Conservation (phyloP, 2,113 vertebrate genomes). For the Carassius gibelio region DNA sequence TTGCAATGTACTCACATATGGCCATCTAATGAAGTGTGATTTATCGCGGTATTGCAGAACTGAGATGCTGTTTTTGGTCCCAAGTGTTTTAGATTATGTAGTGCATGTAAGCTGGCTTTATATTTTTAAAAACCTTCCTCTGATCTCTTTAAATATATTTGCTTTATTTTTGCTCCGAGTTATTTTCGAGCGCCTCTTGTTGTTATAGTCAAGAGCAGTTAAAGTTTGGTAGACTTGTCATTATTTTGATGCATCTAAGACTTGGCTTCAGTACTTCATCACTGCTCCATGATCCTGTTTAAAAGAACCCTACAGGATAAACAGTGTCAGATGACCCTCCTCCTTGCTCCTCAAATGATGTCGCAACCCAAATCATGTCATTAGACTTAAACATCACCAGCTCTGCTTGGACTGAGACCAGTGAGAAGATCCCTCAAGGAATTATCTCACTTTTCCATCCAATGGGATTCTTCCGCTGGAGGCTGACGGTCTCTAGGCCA, state of each 20-base stretch:
- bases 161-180: constrained; percentile 23
- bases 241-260: neutral
- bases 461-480: constrained; percentile 65
- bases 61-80: neutral
- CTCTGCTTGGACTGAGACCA: neutral
- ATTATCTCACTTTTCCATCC: constrained; percentile 51
- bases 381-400: constrained; percentile 28
- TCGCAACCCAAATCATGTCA: constrained; percentile 34
- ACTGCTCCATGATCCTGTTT: constrained; percentile 15
- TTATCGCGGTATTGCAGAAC: neutral
- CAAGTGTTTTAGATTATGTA: constrained; percentile 4
- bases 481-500: constrained; percentile 69
- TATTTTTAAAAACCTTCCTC: neutral
- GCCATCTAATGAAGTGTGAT: neutral
- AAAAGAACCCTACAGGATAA: constrained; percentile 30
- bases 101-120: neutral
- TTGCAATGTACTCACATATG: neutral
- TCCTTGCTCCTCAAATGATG: constrained; percentile 29
- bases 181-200: constrained; percentile 30
- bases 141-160: constrained; percentile 15
- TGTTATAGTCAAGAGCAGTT: constrained; percentile 9
- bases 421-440: constrained; percentile 19
- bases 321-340: constrained; percentile 14
- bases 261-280: constrained; percentile 20
- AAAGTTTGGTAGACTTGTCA: neutral